phyloP scores from a whole-genome alignment of 2,888 invertebrate species.

The Pilophorus perplexus region DNA sequence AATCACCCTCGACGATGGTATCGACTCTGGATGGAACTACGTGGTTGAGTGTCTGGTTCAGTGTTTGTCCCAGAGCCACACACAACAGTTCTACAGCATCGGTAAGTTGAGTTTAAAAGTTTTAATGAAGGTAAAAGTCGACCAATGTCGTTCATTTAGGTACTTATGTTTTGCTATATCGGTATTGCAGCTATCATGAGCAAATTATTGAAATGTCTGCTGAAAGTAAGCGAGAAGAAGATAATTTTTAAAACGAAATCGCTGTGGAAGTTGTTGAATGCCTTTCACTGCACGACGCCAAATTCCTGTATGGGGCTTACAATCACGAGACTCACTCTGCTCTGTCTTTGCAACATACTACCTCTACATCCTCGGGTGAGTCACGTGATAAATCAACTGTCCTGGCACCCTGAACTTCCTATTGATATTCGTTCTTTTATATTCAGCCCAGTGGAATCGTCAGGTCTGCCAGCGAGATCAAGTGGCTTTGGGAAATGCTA shows the following conservation, averaged over 20 bases:
- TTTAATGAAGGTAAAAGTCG: too few species aligned
- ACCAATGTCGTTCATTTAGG: neutral
- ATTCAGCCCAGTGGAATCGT: constrained; percentile 13
- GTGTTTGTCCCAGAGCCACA: constrained; percentile 56
- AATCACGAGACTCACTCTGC: constrained; percentile 57
- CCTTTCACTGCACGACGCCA: constrained; percentile 57
- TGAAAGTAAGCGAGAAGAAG: constrained; percentile 21
- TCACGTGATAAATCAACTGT: neutral
- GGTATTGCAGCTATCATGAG: constrained; percentile 56
- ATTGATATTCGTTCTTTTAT: neutral
- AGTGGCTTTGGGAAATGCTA: constrained; percentile 56
- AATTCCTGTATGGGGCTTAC: constrained; percentile 60
- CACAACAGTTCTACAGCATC: constrained; percentile 59
- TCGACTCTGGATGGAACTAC: constrained; percentile 52
- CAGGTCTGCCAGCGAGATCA: constrained; percentile 47
- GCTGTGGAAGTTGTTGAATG: constrained; percentile 56
- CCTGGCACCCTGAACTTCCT: neutral
- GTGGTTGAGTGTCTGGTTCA: constrained; percentile 56
- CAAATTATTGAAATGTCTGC: constrained; percentile 43
- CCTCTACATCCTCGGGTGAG: constrained; percentile 28
- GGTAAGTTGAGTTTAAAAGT: too few species aligned
- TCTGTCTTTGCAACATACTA: constrained; percentile 51
- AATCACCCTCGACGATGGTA: constrained; percentile 49
- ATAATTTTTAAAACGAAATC: constrained; percentile 24
- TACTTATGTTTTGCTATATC: neutral